A percentile compares a stretch with the other conserved stretches of the same genome.
Evolutionary conservation across 53 echinoderm and acorn worm genomes (phyloP).

Genomic region (Arbacia lixula): DNA sequence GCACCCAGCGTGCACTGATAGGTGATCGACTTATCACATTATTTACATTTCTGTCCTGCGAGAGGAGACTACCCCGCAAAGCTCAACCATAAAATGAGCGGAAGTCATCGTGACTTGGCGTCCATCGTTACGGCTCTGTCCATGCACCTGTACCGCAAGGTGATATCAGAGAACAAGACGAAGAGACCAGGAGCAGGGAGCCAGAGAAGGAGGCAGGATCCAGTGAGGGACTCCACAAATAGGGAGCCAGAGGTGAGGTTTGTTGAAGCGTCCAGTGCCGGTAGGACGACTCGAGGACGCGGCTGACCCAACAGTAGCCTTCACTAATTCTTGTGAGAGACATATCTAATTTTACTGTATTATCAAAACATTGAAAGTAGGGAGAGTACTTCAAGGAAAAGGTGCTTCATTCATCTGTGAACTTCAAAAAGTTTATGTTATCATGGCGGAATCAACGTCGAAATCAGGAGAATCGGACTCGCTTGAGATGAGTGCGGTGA

Average conservation of each 20-base stretch:
- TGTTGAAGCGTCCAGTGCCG: neutral
- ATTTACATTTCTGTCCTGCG: too few relatives aligned
- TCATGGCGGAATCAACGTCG: neutral
- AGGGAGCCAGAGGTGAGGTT: neutral
- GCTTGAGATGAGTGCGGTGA: neutral
- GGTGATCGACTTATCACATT: too few relatives aligned
- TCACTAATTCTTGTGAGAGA: too few relatives aligned
- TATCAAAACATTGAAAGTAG: too few relatives aligned
- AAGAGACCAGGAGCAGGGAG: neutral
- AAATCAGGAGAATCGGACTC: too few relatives aligned
- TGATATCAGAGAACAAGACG: neutral
- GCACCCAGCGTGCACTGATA: too few relatives aligned
- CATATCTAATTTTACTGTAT: too few relatives aligned
- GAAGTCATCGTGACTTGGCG: slow-evolving; percentile 8
- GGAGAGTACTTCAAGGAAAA: neutral
- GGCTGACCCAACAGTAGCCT: neutral
- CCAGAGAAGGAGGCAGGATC: neutral
- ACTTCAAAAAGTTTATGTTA: neutral
- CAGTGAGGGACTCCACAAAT: neutral
- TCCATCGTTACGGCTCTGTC: neutral
- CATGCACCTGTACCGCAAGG: neutral
- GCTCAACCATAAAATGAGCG: too few relatives aligned
- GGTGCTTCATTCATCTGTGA: neutral
- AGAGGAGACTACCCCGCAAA: too few relatives aligned
- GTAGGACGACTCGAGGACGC: neutral